Evolutionary conservation across 2,797 vertebrate genomes (phyloP).

Genomic region (Onychomys leucogaster): DNA sequence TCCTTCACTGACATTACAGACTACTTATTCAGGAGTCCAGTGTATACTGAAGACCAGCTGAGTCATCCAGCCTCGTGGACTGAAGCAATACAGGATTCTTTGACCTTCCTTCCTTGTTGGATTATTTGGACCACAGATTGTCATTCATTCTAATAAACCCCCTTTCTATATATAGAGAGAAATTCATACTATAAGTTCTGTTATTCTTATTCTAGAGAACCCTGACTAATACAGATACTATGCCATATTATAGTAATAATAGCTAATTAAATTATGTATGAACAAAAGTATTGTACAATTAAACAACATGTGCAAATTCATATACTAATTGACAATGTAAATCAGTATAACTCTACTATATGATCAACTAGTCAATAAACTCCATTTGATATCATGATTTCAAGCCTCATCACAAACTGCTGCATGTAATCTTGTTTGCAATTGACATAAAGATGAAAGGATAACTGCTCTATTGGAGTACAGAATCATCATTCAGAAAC

Average conservation of each 20-base stretch:
- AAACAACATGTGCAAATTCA: neutral
- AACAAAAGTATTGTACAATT: neutral
- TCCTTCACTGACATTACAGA: neutral
- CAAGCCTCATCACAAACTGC: neutral
- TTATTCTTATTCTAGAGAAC: neutral
- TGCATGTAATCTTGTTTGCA: neutral
- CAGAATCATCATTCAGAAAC: slow-evolving; percentile 10
- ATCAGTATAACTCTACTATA: neutral
- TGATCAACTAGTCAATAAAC: neutral
- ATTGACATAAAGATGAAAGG: neutral
- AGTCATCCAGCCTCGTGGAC: neutral
- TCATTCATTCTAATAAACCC: neutral
- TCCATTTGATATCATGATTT: neutral
- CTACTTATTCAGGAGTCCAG: neutral
- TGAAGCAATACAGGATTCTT: neutral
- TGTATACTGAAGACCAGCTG: neutral
- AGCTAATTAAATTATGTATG: neutral
- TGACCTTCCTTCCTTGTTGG: neutral
- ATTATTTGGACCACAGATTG: neutral
- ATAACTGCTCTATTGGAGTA: neutral
- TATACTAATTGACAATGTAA: neutral
- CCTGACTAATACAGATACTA: neutral
- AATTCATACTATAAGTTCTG: neutral
- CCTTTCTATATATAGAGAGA: neutral
- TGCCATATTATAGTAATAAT: neutral